Evolutionary conservation across 2,888 invertebrate genomes (phyloP), one percentile per base, ranked within the genome.

Genomic region (Molorchus minor): DNA sequence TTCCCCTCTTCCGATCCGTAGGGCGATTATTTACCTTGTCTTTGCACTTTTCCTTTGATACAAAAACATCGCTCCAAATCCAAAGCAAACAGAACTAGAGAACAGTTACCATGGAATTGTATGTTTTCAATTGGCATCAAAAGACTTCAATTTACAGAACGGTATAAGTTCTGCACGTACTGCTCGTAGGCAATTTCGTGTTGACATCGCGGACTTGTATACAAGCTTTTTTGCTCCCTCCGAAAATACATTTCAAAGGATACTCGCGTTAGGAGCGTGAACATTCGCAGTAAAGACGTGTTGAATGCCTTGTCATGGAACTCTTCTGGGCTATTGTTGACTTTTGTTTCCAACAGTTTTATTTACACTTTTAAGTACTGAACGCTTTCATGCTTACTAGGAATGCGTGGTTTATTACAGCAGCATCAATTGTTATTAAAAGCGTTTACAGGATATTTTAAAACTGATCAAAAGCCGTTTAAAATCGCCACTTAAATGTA

Each of bases 181-280:
- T 16, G 41, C 41, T 38, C 30, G 52, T 30, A 17, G 52, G 33
- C 52, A 40, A 52, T 41, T 41, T 30, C 52, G 25, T 20, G 41
- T 52, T 38, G 55, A 46, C 46, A 40, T 33, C 19, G 38, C 25
- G 25, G 49, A 40, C 29, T 41, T 52, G 29, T 30, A 40, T 12
- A 46, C 40, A 41, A 33, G 44, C 45, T 43, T 51, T 51, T 52
- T 53, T 43, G 44, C 40, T 52, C 45, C 40, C 30, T 51, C 51
- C 46, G 13, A 53, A 58, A 58, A 58, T 58, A 58, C 51, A 45
- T 58, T 58, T 58, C 58, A 58, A 58, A 58, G 58, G 58, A 52
- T 46, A 36, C 45, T 45, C n/a, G 41, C 33, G 41, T 36, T n/a
- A 38, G 10, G 38, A 58, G 45, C 58, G 38, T 49, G 52, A 58